Base-by-base conservation (phyloP, 2,888 invertebrate species). In the Phortica okadai region DNA sequence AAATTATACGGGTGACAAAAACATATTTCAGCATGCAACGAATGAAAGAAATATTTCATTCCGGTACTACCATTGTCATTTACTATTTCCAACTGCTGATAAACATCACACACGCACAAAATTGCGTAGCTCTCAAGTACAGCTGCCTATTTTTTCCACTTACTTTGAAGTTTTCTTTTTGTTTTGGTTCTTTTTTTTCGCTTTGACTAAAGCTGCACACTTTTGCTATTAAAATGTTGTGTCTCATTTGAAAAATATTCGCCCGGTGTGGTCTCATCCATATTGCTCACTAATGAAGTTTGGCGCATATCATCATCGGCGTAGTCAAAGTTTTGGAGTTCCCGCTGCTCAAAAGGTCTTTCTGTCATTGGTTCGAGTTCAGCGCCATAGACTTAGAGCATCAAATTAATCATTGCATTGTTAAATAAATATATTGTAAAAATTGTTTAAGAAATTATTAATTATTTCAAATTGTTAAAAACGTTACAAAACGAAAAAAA, bases 1-100 rank as follows among this genome's bases (percentile, higher is more conserved):
- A 84, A 85, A 83, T 87, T 88, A 87, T 87, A 87, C 87, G 87
- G 87, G 87, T 87, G 87, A 87, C 87, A 89, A 88, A 87, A 83
- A 85, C 87, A 88, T 81, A 83, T 85, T 82, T 85, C 79, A 81
- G 62, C n/a, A 79, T 76, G 76, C 77, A 73, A 78, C 66, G 72
- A 78, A 70, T 81, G 80, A 83, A 70, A 82, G 80, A 83, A 77
- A 79, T 72, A 78, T 70, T 62, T 62, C 25, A 62, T 62, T 62
- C 6, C 16, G 62, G 62, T 62, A 62, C 25, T 62, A 62, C 62
- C 14, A 50, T 50, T 11, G 14, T 11, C 8, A 50, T 50, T 50
- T 50, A 50, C 50, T 62, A 62, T 62, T 62, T 62, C 25, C 25
- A 10, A 25, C 25, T 45, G 16, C 45, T 69, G 69, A 69, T 69